phyloP scores from a whole-genome alignment of 2,113 vertebrate species.

The Dicaeum eximium region DNA sequence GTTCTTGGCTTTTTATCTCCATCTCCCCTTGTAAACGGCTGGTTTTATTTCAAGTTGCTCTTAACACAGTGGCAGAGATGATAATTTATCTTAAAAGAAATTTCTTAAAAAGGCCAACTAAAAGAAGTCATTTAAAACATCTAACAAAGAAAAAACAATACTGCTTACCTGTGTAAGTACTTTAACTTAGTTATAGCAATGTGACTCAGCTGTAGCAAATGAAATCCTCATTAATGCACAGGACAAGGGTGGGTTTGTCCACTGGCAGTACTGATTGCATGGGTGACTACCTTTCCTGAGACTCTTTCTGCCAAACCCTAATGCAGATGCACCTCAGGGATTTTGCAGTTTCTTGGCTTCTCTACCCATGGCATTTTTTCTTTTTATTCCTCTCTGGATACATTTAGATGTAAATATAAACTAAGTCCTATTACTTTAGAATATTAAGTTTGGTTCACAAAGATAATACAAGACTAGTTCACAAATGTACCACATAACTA shows the following conservation, averaged over 20 bases:
- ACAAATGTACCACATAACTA: neutral
- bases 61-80: neutral
- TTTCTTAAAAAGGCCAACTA: neutral
- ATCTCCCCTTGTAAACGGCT: neutral
- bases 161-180: neutral
- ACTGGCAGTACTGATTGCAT: neutral
- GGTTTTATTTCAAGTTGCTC: neutral
- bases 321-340: neutral
- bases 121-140: neutral
- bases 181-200: neutral
- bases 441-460: neutral
- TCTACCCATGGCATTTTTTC: neutral
- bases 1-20: neutral
- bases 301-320: neutral
- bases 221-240: neutral
- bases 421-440: neutral
- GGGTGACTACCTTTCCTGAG: neutral
- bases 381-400: neutral
- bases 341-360: conserved; percentile 18
- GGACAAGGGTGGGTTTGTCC: neutral
- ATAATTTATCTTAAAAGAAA: neutral
- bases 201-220: neutral
- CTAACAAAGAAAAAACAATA: neutral
- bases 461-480: neutral
- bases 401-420: neutral